Conservation (phyloP, 2,113 vertebrate species). For the Chrysemys picta region DNA sequence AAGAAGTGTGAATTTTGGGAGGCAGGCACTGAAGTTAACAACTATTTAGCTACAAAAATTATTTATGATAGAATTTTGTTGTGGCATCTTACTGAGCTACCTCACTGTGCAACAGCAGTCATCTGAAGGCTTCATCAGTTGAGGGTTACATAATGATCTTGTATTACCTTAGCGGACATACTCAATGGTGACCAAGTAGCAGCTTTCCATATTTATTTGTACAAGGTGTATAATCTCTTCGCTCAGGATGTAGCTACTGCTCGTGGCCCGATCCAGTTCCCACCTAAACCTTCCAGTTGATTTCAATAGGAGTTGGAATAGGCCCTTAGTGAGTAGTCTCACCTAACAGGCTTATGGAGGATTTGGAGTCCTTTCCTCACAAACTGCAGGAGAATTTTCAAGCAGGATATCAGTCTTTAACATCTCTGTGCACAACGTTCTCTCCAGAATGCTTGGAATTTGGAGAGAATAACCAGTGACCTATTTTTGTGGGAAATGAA, state of each 20-base stretch:
- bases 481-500: no score
- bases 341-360: neutral
- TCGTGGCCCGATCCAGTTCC: neutral
- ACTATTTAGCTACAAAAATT: no score
- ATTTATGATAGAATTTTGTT: neutral
- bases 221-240: neutral
- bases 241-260: neutral
- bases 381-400: neutral
- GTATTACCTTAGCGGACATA: neutral
- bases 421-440: no score
- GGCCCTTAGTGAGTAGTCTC: neutral
- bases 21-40: neutral
- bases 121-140: accelerated
- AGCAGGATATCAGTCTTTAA: no score
- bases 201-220: neutral
- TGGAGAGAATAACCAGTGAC: no score
- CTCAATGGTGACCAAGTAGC: neutral
- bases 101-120: neutral
- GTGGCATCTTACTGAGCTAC: neutral
- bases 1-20: neutral
- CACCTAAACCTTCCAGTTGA: neutral
- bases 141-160: neutral
- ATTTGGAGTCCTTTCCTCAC: neutral
- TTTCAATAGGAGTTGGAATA: neutral
- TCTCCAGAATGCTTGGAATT: no score